These are phyloP conservation scores for Carollia perspicillata DNA, from an alignment of 2,113 vertebrate species.

Conservation along the genomic window DNA sequence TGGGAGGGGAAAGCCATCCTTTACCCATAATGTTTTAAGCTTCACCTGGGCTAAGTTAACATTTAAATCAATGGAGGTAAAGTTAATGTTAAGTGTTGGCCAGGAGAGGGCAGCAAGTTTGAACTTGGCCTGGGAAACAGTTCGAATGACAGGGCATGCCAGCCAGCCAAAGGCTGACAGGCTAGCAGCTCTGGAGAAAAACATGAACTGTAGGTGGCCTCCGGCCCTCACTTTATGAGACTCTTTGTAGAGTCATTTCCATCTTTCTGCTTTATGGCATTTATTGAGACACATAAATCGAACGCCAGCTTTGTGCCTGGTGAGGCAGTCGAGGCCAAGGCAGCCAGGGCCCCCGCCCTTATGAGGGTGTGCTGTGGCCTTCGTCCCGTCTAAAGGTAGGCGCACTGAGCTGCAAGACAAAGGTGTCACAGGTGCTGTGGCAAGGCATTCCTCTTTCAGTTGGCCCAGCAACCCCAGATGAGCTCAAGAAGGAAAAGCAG, in stretches of 20 bases:
- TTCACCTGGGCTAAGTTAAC: not conserved
- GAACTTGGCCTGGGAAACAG: not conserved
- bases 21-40: not conserved
- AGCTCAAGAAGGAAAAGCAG: not conserved
- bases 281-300: not conserved
- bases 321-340: fast-evolving
- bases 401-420: not conserved
- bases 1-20: not conserved
- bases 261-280: not conserved
- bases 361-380: not conserved
- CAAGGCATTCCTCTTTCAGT: not conserved
- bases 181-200: not conserved
- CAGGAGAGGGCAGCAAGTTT: constrained; percentile 71
- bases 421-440: not conserved
- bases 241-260: not conserved
- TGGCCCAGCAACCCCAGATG: not conserved
- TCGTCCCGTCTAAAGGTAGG: not conserved
- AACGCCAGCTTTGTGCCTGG: not conserved
- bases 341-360: not conserved
- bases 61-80: not conserved
- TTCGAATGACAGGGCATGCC: not conserved
- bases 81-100: not conserved
- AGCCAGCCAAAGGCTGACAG: not conserved
- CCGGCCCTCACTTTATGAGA: not conserved
- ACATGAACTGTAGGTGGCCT: not conserved